Evolutionary conservation across 2,888 invertebrate species (phyloP).

Genomic region (Eristalis tenax): DNA sequence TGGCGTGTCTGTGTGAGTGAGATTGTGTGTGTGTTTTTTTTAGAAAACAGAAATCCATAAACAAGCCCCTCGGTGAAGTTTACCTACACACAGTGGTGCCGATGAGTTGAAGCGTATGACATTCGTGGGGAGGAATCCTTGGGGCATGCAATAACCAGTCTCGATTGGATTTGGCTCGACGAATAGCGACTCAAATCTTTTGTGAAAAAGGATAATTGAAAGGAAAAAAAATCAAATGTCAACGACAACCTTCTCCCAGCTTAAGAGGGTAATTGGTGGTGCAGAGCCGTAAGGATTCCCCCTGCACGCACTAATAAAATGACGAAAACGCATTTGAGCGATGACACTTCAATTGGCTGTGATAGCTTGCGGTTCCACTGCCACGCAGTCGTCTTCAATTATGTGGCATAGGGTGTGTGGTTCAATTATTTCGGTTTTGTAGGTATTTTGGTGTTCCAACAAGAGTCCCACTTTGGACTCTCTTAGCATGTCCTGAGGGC

Average conservation of each 20-base stretch:
- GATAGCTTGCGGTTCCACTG: not conserved
- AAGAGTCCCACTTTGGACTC: too few species aligned
- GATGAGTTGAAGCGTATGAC: not conserved
- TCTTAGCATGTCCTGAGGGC: too few species aligned
- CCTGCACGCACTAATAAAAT: constrained; percentile 26
- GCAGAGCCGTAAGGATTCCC: not conserved
- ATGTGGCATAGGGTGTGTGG: constrained; percentile 5
- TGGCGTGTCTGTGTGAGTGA: not conserved
- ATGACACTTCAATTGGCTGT: constrained; percentile 36
- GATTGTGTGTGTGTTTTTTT: not conserved
- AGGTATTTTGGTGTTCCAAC: too few species aligned
- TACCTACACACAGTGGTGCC: not conserved
- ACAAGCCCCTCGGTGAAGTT: not conserved
- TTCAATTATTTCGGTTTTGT: not conserved
- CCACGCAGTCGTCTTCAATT: not conserved
- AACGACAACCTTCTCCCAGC: not conserved
- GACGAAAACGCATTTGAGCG: constrained; percentile 12
- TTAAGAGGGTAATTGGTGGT: not conserved
- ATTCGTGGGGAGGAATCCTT: not conserved
- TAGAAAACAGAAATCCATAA: not conserved
- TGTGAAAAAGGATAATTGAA: constrained; percentile 40
- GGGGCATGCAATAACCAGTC: not conserved
- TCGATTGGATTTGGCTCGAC: not conserved
- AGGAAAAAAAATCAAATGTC: constrained; percentile 4
- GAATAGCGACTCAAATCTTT: not conserved